A percentile compares a stretch with the other conserved stretches of the same genome.
Evolutionary conservation across 2,113 vertebrate genomes (phyloP).

Genomic region (Murina feae): DNA sequence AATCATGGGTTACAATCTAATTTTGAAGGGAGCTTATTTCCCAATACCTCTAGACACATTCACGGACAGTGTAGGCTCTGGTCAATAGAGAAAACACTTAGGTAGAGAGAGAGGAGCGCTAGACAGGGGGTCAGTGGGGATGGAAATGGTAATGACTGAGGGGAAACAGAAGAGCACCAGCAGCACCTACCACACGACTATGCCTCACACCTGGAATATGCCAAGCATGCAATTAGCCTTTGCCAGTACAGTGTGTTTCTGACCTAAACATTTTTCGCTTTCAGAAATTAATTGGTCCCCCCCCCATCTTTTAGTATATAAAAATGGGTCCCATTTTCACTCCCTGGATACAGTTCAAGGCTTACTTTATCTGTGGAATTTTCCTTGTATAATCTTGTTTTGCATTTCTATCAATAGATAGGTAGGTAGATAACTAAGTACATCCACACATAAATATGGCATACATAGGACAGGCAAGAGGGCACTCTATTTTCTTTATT

Average conservation of each 20-base stretch:
- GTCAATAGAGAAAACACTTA: background rate
- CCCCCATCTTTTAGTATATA: background rate
- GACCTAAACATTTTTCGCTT: background rate
- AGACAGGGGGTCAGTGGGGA: background rate
- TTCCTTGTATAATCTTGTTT: background rate
- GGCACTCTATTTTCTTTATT: background rate
- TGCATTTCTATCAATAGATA: background rate
- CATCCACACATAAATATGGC: background rate
- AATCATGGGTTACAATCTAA: background rate
- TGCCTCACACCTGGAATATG: background rate
- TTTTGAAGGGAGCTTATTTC: background rate
- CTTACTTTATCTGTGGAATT: background rate
- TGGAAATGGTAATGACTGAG: background rate
- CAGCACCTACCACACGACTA: background rate
- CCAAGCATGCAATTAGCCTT: background rate
- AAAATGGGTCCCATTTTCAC: background rate
- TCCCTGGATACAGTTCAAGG: background rate
- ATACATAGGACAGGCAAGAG: background rate
- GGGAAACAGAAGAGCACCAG: background rate
- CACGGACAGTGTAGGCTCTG: background rate
- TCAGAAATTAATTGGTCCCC: background rate
- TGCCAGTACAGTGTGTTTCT: background rate
- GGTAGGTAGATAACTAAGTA: background rate
- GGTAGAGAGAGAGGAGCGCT: background rate
- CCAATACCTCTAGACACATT: background rate